Percentiles rank a stretch among this genome's conserved stretches.
Evolutionary conservation across 1,140 invertebrate genomes (phyloP).

Genomic region (Drosophila rufa): DNA sequence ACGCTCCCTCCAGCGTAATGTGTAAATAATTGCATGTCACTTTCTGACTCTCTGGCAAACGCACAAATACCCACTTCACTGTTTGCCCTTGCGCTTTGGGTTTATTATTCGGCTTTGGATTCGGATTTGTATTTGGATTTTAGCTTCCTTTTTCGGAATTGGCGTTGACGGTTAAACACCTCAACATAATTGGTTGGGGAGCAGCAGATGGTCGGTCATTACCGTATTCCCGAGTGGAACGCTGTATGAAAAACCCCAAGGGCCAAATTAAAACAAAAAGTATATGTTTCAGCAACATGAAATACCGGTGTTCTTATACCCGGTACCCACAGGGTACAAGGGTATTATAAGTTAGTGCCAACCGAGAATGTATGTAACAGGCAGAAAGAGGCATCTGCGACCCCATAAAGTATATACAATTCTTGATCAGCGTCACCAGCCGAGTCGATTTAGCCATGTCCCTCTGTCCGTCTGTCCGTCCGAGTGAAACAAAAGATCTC

Average conservation of each 20-base stretch:
- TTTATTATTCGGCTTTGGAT: constrained; percentile 20
- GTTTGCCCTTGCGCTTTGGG: constrained; percentile 47
- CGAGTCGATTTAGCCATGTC: too few species aligned
- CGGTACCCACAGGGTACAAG: too few species aligned
- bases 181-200: constrained; percentile 29
- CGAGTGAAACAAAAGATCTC: too few species aligned
- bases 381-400: too few species aligned
- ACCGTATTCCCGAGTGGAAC: constrained; percentile 46
- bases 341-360: too few species aligned
- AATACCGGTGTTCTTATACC: constrained; percentile 1
- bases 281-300: constrained; percentile 1
- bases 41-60: constrained; percentile 53
- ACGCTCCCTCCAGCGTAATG: constrained; percentile 52
- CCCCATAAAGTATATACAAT: too few species aligned
- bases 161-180: constrained; percentile 61
- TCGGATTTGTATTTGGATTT: constrained; percentile 35
- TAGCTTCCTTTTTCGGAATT: constrained; percentile 9
- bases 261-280: constrained; percentile 10
- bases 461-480: too few species aligned
- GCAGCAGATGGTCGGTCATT: constrained; percentile 48
- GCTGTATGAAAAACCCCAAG: constrained; percentile 9
- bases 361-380: too few species aligned
- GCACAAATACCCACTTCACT: constrained; percentile 30
- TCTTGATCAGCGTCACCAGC: too few species aligned
- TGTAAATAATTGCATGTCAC: constrained; percentile 79